Percentiles rank a stretch among this genome's conserved stretches.
Evolutionary conservation across 2,888 invertebrate genomes (phyloP).

Genomic region (Glaucopsyche alexis): DNA sequence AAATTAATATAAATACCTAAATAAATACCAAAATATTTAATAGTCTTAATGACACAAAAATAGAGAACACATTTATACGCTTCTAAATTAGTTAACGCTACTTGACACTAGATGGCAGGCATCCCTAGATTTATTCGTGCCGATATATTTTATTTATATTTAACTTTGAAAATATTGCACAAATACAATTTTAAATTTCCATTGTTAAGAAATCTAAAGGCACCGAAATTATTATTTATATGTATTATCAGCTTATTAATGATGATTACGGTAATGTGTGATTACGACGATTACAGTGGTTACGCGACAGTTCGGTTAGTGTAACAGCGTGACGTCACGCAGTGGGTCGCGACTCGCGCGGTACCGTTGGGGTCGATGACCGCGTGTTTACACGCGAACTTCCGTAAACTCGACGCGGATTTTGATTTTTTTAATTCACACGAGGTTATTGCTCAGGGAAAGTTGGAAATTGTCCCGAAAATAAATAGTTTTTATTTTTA

Average conservation of each 20-base stretch:
- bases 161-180: neutral
- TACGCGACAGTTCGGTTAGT: conserved; percentile 40
- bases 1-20: too few relatives aligned
- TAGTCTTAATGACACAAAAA: too few relatives aligned
- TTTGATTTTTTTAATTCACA: neutral
- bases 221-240: neutral
- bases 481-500: neutral
- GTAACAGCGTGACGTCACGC: conserved; percentile 66
- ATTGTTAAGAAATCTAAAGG: neutral
- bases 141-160: too few relatives aligned
- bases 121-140: neutral
- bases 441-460: neutral
- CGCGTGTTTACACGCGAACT: conserved; percentile 68
- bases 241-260: neutral
- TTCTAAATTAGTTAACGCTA: conserved; percentile 7
- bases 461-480: neutral
- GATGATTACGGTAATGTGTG: conserved; percentile 6
- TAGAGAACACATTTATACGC: too few relatives aligned
- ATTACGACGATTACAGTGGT: neutral
- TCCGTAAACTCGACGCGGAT: conserved; percentile 32
- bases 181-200: conserved; percentile 21
- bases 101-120: conserved; percentile 40
- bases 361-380: conserved; percentile 76
- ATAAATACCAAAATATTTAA: too few relatives aligned
- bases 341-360: conserved; percentile 59